Percentiles rank a stretch among this genome's conserved stretches.
Evolutionary conservation across 1,140 invertebrate species (phyloP).

Genomic region (Heliothis subflexa): DNA sequence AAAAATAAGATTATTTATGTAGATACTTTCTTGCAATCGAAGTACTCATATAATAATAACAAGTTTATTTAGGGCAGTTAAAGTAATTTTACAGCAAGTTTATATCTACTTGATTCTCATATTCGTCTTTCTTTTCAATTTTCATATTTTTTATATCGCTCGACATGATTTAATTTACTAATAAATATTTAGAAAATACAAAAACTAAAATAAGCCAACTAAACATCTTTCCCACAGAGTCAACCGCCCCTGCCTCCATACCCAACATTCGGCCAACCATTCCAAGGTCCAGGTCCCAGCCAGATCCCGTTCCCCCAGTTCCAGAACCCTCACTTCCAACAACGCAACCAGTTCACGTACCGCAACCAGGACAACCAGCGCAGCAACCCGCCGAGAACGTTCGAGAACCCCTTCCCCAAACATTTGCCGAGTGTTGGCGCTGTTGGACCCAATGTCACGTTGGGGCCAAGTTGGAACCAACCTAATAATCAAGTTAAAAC

Average conservation of each 20-base stretch:
- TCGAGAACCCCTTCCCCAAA: conserved; percentile 51
- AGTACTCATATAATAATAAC: too few species aligned
- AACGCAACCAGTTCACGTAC: conserved; percentile 44
- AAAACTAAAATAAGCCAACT: too few species aligned
- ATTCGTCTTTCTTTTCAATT: too few species aligned
- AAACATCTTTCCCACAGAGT: conserved; percentile 47
- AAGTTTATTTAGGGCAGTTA: too few species aligned
- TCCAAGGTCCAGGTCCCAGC: conserved; percentile 57
- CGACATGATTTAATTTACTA: too few species aligned
- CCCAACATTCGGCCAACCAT: conserved; percentile 58
- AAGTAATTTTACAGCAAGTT: too few species aligned
- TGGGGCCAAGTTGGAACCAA: conserved; percentile 63
- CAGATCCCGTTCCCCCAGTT: conserved; percentile 64
- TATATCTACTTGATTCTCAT: too few species aligned
- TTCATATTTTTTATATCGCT: too few species aligned
- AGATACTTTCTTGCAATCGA: too few species aligned
- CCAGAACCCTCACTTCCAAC: conserved; percentile 57
- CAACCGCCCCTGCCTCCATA: conserved; percentile 59
- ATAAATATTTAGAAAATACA: too few species aligned
- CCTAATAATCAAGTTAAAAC: conserved; percentile 31
- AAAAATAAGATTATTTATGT: too few species aligned
- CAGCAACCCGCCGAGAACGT: conserved; percentile 12
- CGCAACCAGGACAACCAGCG: conserved; percentile 29
- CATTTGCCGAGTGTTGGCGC: conserved; percentile 56
- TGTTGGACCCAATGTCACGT: conserved; percentile 49